Base-by-base conservation (phyloP, 2,797 vertebrate species). In the Cyprinodon diabolis region DNA sequence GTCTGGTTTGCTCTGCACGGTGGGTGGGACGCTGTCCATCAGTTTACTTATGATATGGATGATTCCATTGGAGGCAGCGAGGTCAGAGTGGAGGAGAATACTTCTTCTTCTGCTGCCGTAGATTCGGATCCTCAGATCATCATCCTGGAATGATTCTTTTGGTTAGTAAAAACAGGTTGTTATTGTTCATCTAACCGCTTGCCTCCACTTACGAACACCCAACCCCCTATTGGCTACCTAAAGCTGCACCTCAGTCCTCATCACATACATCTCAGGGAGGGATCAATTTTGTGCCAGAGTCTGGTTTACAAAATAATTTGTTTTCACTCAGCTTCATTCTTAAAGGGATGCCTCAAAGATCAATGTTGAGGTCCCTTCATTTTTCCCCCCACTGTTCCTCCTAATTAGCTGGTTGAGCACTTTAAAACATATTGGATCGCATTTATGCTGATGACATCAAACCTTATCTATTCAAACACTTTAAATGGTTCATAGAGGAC, bases 51-150 rank as follows among this genome's bases (percentile, higher is more conserved):
- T 93, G 70, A 99, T 89, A 74, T 99, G 97, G 66, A 99, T 88
- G 76, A 98, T 91, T 67, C 98, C 97, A 7, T 99, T 99, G 63
- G 96, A 96, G 23, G 97, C 96, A 11, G 96, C 63, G 7, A 98
- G 73, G 75, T 98, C 92, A 0, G 95, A 90, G 71, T 96, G 92
- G 52, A 97, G 6, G 66, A 99, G 84, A 23, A 77, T 90, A 1
- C 89, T 95, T 83, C 88, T 96, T 71, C 80, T 96, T 47, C 80
- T 96, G 87, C 96, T 96, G 77, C 95, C 96, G 67, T 93, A 84
- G 81, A 98, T 94, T 78, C 95, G 94, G 77, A 98, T 93, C 75
- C 91, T 96, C 35, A 95, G 71, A 21, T 94, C 88, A 49, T 88
- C 68, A 40, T 94, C 93, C 97, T 92, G 82, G 9, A 65, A 13